Conservation (phyloP, 37 sponge, comb jelly and placozoan species). For the Diacarnus erythraeanus region DNA sequence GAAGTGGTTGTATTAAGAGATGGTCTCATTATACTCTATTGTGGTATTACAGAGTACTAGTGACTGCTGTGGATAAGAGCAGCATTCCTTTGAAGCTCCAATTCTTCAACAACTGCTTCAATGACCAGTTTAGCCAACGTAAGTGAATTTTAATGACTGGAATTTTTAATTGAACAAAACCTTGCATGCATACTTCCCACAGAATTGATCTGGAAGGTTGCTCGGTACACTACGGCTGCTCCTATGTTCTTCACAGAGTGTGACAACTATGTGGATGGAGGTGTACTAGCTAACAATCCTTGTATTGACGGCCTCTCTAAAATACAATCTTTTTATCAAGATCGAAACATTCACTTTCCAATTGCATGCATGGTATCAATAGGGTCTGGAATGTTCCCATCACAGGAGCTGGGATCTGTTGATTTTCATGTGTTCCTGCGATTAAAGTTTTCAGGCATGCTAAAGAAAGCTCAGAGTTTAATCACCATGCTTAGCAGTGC, state of each 20-base stretch:
- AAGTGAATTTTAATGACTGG: neutral
- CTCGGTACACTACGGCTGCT: slow-evolving; percentile 48
- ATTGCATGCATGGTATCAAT: slow-evolving; percentile 42
- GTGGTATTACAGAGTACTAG: slow-evolving; percentile 24
- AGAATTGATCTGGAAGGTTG: slow-evolving; percentile 71
- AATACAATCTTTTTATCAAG: slow-evolving; percentile 28
- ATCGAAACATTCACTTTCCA: neutral
- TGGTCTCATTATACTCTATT: no score
- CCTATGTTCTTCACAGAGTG: slow-evolving; percentile 56
- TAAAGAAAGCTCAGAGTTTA: slow-evolving; percentile 20
- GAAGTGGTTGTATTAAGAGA: no score
- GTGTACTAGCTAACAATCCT: slow-evolving; percentile 68
- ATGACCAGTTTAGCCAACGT: slow-evolving; percentile 55
- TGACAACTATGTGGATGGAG: slow-evolving; percentile 70
- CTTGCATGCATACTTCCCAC: neutral
- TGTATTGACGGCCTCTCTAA: slow-evolving; percentile 33
- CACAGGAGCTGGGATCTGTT: slow-evolving; percentile 35
- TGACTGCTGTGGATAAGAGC: slow-evolving; percentile 56
- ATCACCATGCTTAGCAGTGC: slow-evolving; percentile 46
- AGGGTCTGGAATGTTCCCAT: slow-evolving; percentile 47
- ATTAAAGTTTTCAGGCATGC: neutral
- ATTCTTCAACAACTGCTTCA: slow-evolving; percentile 68
- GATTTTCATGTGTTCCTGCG: slow-evolving; percentile 39
- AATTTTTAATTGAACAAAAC: neutral
- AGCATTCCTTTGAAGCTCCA: slow-evolving; percentile 21